Percentiles rank a stretch among this genome's conserved stretches.
These are phyloP conservation scores for Enteromius mattozi DNA, from an alignment of 2,797 vertebrate species.

Conservation along the genomic window DNA sequence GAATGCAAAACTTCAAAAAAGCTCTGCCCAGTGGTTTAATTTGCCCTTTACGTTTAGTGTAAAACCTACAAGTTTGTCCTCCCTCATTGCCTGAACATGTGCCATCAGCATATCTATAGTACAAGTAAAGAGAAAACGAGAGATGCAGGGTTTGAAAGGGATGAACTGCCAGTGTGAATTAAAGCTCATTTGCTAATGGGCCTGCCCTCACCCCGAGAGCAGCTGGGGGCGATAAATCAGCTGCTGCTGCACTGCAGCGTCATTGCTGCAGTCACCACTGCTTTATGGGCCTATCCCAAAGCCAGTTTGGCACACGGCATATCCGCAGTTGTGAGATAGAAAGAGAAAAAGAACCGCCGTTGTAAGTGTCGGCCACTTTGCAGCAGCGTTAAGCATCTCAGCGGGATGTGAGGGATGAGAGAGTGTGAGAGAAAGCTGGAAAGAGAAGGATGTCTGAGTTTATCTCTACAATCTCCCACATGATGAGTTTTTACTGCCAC, in stretches of 20 bases:
- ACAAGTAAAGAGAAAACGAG: constrained; percentile 22
- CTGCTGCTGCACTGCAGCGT: constrained; percentile 41
- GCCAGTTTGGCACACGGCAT: constrained; percentile 42
- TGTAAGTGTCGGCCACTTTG: constrained; percentile 58
- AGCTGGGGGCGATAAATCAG: constrained; percentile 53
- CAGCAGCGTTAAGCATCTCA: constrained; percentile 66
- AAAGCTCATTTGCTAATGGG: constrained; percentile 73
- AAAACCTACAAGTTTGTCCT: constrained; percentile 27
- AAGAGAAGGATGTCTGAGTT: constrained; percentile 14
- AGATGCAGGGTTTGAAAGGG: constrained; percentile 40
- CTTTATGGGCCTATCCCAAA: constrained; percentile 51
- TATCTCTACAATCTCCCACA: constrained; percentile 37
- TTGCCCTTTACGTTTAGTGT: constrained; percentile 29
- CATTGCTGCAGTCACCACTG: constrained; percentile 27
- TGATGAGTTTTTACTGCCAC: constrained; percentile 10
- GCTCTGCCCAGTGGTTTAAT: constrained; percentile 3
- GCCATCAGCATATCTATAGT: constrained; percentile 37
- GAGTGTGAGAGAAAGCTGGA: background rate
- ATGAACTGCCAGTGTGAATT: constrained; percentile 65
- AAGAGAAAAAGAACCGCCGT: constrained; percentile 29
- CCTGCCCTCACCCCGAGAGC: constrained; percentile 23
- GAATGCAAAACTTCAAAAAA: constrained; percentile 30
- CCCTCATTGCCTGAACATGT: background rate
- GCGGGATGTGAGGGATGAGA: constrained; percentile 33
- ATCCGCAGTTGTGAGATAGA: constrained; percentile 45